Base-by-base conservation (phyloP, 2,888 invertebrate species). In the Dorcus hopei region DNA sequence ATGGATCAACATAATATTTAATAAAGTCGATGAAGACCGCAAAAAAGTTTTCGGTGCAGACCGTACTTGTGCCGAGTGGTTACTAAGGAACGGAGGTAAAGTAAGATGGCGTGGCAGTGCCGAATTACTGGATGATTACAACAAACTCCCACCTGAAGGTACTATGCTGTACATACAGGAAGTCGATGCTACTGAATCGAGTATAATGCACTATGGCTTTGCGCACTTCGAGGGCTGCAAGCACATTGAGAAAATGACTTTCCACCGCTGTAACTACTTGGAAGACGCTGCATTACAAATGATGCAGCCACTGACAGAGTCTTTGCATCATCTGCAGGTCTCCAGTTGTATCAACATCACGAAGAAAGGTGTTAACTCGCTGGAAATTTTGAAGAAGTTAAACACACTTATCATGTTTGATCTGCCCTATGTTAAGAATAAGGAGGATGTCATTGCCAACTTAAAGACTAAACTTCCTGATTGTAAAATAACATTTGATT, bases 61-160 rank as follows among this genome's bases (percentile, higher is more conserved):
- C 74, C 81, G 93, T 53, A 87, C 90, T 3, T 97, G 97, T 78
- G 95, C 97, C 0, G 97, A 98, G 78, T 98, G 98, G 97, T 80
- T 97, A 5, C 79, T 98, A 33, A 84, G 90, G 65, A 96, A 96
- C 80, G 97, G 97, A 2, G 97, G 93, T 3, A 81, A 83, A 57
- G 85, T 97, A 0, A 86, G 86, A 60, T 95, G 91, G 85, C 83
- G 82, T 39, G 68, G 68, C 47, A 68, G 72, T 4, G 69, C 77
- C 0, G 81, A 83, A 3, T 83, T 78, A 68, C 74, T 85, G 42
- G 65, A 69, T 0, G 88, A 95, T 77, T 96, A 94, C 74, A 94
- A 96, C 77, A 68, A 75, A 0, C 77, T 97, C 48, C 90, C 92
- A 1, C 77, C 81, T 3, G 83, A 84, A 63, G 77, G 80, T 19